Evolutionary conservation across 2,113 vertebrate species (phyloP).

Genomic region (Sitta europaea): DNA sequence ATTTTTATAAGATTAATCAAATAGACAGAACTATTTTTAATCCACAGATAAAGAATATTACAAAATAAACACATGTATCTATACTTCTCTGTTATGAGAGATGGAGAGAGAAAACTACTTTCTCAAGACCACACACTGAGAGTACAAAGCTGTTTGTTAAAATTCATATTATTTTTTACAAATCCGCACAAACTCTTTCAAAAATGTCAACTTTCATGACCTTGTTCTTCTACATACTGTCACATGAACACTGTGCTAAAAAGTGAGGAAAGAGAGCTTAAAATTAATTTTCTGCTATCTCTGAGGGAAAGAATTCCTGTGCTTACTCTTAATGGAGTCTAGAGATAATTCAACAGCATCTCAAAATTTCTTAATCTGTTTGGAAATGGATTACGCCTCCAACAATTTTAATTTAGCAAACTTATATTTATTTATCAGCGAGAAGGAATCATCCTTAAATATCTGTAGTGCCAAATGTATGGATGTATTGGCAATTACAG

Average conservation of each 20-base stretch:
- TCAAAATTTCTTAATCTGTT: neutral
- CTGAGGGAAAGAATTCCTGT: neutral
- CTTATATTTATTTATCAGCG: neutral
- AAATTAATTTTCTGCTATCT: neutral
- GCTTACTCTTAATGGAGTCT: neutral
- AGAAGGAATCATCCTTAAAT: neutral
- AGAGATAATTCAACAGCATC: neutral
- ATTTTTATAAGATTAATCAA: neutral
- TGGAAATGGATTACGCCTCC: neutral
- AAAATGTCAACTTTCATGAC: neutral
- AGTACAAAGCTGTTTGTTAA: neutral
- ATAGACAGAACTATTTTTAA: neutral
- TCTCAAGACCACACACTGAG: neutral
- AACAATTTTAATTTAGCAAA: neutral
- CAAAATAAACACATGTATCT: neutral
- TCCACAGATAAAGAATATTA: neutral
- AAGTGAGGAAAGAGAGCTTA: neutral
- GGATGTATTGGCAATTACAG: neutral
- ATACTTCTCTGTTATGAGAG: neutral
- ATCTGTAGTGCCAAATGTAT: neutral
- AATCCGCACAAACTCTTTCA: neutral
- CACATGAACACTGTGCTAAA: neutral
- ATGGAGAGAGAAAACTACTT: neutral
- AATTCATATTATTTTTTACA: neutral
- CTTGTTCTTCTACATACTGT: neutral